phyloP scores from a whole-genome alignment of 2,113 vertebrate species.

The Ictalurus furcatus region DNA sequence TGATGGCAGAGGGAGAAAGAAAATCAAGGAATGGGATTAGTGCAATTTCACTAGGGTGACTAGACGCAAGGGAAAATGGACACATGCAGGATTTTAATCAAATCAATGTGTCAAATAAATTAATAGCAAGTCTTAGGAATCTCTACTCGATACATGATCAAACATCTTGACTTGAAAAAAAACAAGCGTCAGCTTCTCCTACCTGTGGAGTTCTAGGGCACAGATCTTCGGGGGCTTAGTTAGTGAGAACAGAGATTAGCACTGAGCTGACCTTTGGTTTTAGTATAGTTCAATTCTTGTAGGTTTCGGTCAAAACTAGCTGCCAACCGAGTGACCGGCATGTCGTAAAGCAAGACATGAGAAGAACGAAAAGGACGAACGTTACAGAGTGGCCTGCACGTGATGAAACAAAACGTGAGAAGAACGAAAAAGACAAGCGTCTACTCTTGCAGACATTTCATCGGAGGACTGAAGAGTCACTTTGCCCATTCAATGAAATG shows the following conservation, averaged over 20 bases:
- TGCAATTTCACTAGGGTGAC: slow-evolving; percentile 79
- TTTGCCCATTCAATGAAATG: neutral
- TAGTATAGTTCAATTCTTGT: slow-evolving; percentile 35
- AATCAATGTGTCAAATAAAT: slow-evolving; percentile 16
- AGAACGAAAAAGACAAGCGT: neutral
- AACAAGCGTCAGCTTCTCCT: neutral
- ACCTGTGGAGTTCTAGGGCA: neutral
- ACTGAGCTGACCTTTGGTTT: slow-evolving; percentile 70
- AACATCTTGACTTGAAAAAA: neutral
- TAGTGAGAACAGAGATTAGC: slow-evolving; percentile 29
- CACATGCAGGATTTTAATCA: slow-evolving; percentile 32
- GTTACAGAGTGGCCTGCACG: slow-evolving; percentile 58
- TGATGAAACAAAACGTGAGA: slow-evolving; percentile 63
- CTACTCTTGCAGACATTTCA: slow-evolving; percentile 6
- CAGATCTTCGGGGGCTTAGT: slow-evolving; percentile 6
- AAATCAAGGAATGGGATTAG: slow-evolving; percentile 72
- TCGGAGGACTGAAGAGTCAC: neutral
- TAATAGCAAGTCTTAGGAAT: neutral
- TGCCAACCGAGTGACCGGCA: slow-evolving; percentile 64
- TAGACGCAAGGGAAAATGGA: slow-evolving; percentile 45
- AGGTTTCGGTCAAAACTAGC: slow-evolving; percentile 55
- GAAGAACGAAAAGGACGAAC: neutral
- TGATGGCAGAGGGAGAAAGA: neutral
- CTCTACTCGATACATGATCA: slow-evolving; percentile 16
- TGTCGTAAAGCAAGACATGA: slow-evolving; percentile 66